A percentile compares a stretch with the other conserved stretches of the same genome.
phyloP scores from a whole-genome alignment of 2,797 vertebrate species.

The Megalops cyprinoides region DNA sequence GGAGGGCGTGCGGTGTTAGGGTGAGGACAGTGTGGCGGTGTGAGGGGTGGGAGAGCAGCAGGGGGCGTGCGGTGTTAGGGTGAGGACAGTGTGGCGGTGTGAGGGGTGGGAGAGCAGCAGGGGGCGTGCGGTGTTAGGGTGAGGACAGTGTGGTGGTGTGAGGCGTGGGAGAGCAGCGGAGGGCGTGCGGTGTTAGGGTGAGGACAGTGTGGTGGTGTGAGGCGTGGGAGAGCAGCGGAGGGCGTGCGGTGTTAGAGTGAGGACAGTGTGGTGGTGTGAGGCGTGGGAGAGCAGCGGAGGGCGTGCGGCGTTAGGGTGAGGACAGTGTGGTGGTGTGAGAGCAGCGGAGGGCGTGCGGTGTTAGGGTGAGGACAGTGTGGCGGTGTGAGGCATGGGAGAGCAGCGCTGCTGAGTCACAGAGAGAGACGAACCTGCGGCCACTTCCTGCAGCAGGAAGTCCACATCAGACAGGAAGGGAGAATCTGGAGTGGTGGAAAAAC shows the following conservation, averaged over 20 bases:
- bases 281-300: neutral
- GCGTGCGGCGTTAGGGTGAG: neutral
- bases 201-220: neutral
- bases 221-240: neutral
- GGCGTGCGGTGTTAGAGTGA: neutral
- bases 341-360: neutral
- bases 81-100: neutral
- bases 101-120: neutral
- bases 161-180: neutral
- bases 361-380: neutral
- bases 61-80: neutral
- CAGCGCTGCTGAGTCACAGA: slow-evolving; percentile 13
- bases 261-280: neutral
- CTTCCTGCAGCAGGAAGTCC: slow-evolving; percentile 87
- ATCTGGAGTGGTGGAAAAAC: slow-evolving; percentile 72
- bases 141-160: neutral
- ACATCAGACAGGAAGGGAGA: slow-evolving; percentile 86
- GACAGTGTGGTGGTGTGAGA: neutral
- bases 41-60: neutral
- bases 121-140: neutral
- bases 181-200: neutral
- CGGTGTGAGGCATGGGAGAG: neutral
- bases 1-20: neutral
- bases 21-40: neutral
- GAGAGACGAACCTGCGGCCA: slow-evolving; percentile 87